These are phyloP conservation scores for Umimayanthus chanpuru DNA, from an alignment of 92 coral and sea anemone genomes.

Conservation along the genomic window DNA sequence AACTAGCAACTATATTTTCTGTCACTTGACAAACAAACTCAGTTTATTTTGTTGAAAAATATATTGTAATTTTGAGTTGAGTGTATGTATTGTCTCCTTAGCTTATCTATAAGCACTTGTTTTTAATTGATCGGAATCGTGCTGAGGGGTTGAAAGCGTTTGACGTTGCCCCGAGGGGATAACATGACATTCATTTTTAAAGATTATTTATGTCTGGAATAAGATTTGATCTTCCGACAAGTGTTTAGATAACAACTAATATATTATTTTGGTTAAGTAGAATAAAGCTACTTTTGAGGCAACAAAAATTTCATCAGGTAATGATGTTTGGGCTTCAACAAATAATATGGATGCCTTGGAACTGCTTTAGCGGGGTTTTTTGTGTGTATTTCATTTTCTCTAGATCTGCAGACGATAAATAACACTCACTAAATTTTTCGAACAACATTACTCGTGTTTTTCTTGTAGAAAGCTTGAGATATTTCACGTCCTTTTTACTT, in stretches of 20 bases:
- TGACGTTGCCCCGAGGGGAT: neutral
- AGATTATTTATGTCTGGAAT: neutral
- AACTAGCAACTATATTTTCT: neutral
- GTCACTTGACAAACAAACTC: neutral
- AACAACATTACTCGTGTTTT: too few species aligned
- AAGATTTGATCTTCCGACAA: neutral
- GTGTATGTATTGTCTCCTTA: neutral
- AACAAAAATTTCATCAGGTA: neutral
- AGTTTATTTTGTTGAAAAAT: neutral
- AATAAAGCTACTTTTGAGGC: neutral
- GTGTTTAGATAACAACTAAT: neutral
- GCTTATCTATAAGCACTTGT: neutral
- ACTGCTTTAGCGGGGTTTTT: neutral
- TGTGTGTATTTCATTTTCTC: too few species aligned
- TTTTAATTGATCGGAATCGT: too few species aligned
- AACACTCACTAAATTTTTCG: too few species aligned
- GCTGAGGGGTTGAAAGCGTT: neutral
- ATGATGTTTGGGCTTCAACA: neutral
- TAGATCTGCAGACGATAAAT: too few species aligned
- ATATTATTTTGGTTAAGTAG: slow-evolving; percentile 7
- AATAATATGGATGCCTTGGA: neutral
- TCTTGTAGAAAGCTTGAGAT: too few species aligned
- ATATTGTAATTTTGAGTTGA: neutral
- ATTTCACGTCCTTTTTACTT: too few species aligned
- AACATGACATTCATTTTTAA: neutral